A percentile compares a stretch with the other conserved stretches of the same genome.
These are phyloP conservation scores for Caenorhabditis sulstoni DNA, from an alignment of 2,888 invertebrate species.

Conservation along the genomic window DNA sequence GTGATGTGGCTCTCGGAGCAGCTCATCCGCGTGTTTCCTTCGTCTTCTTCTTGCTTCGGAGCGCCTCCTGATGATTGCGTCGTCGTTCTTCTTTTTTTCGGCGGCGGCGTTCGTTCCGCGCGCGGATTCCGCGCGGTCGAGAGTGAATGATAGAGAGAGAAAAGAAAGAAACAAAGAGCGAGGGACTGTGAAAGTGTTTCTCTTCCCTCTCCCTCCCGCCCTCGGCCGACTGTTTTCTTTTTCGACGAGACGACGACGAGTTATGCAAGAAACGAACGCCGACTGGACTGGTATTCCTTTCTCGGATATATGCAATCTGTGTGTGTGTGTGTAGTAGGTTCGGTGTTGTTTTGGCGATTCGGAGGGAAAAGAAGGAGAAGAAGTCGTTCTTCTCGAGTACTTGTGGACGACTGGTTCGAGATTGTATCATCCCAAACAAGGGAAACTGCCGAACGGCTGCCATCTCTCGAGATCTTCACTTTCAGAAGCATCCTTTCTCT, in stretches of 20 bases:
- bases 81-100: background rate
- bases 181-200: conserved; percentile 12
- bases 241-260: conserved; percentile 3
- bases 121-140: background rate
- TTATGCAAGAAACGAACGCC: too few relatives aligned
- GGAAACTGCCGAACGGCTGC: conserved; percentile 26
- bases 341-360: conserved; percentile 54
- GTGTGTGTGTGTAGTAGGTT: conserved; percentile 26
- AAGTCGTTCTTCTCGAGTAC: conserved; percentile 48
- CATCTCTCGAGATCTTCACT: conserved; percentile 1
- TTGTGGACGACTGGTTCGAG: conserved; percentile 40
- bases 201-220: too few relatives aligned
- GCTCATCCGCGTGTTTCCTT: conserved; percentile 5
- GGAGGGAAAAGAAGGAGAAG: conserved; percentile 5
- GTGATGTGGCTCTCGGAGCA: background rate
- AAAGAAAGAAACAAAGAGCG: conserved; percentile 3
- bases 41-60: background rate
- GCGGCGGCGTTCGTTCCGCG: background rate
- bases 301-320: conserved; percentile 20
- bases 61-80: background rate
- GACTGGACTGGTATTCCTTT: conserved; percentile 28
- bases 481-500: conserved; percentile 16
- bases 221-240: conserved; percentile 38
- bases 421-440: conserved; percentile 41
- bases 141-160: conserved; percentile 8